Evolutionary conservation across 2,113 vertebrate genomes (phyloP), one percentile per base, ranked within the genome.

Genomic region (Mionectes macconnelli): DNA sequence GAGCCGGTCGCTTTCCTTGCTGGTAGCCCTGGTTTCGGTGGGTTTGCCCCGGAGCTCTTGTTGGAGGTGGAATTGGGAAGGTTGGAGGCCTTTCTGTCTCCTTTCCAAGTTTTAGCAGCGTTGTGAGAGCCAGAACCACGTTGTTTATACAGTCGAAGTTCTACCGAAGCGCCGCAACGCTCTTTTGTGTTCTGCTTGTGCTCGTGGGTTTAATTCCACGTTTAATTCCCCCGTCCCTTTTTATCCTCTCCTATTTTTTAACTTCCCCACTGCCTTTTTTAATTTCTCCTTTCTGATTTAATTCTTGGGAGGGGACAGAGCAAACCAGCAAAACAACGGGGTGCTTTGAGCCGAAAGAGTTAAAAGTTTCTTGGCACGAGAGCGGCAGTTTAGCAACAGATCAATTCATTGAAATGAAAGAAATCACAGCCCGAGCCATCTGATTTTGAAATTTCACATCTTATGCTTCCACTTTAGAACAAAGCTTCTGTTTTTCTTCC

Each of bases 391-490:
- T 97, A 97, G 98, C 98, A 98, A 98, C 97, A 97, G 97, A 98
- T 97, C 97, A 98, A 97, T 98, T 98, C 96, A 98, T 98, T 99
- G 98, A 97, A 97, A 98, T 98, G 98, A 97, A 98, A 98, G 97
- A 97, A 98, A 97, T 97, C 94, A 97, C 95, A 97, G 96, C 87
- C 92, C 53, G 4, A 87, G 90, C 94, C 95, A 93, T 96, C 97
- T 97, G 69, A 92, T 97, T 97, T 97, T 97, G 95, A 93, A 97
- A 97, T 98, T 97, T 96, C 86, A 52, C 81, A 79, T 96, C 92
- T 96, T 87, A 22, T 55, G 66, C 93, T 96, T 96, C 90, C 69
- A 84, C 92, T 92, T 95, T 72, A 94, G 90, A 93, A 97, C 89
- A 91, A 75, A 89, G 67, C 78, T 95, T 28, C 82, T 89, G 82